Percentiles rank a stretch among this genome's conserved stretches.
Evolutionary conservation across 92 coral and sea anemone genomes (phyloP).

Genomic region (Phenganax subtilis): DNA sequence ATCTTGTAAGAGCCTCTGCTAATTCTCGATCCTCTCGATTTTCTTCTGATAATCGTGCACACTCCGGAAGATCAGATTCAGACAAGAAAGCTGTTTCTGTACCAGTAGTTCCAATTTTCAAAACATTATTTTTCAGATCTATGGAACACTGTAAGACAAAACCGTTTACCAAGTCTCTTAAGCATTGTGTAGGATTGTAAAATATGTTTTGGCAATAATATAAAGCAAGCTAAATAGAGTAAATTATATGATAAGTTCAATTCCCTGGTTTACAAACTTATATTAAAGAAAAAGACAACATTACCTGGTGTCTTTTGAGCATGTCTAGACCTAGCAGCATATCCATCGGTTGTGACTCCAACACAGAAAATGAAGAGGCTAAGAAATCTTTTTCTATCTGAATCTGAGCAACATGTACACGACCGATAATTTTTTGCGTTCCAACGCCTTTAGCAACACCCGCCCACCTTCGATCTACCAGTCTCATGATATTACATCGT

Average conservation of each 20-base stretch:
- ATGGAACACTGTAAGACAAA: slow-evolving; percentile 66
- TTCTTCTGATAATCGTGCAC: slow-evolving; percentile 75
- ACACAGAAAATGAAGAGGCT: slow-evolving; percentile 89
- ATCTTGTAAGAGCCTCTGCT: slow-evolving; percentile 78
- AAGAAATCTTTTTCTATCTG: slow-evolving; percentile 88
- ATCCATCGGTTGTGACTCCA: slow-evolving; percentile 93
- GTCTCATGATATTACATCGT: slow-evolving; percentile 73
- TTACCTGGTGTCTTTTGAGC: slow-evolving; percentile 97
- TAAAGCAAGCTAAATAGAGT: too few relatives aligned
- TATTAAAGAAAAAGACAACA: neutral
- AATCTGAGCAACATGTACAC: slow-evolving; percentile 95
- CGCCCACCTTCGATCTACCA: slow-evolving; percentile 92
- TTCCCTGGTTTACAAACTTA: neutral
- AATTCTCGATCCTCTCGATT: slow-evolving; percentile 72
- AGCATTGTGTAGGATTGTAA: neutral
- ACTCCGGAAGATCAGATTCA: slow-evolving; percentile 78
- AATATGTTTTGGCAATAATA: neutral
- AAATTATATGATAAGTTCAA: neutral
- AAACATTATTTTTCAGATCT: slow-evolving; percentile 75
- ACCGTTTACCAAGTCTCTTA: neutral
- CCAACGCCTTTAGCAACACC: slow-evolving; percentile 98
- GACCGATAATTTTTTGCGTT: slow-evolving; percentile 89
- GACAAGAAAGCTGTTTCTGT: slow-evolving; percentile 81
- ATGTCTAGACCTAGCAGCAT: slow-evolving; percentile 85
- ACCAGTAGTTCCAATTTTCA: slow-evolving; percentile 92